Evolutionary conservation across 2,113 vertebrate genomes (phyloP).

Genomic region (Onychostruthus taczanowskii): DNA sequence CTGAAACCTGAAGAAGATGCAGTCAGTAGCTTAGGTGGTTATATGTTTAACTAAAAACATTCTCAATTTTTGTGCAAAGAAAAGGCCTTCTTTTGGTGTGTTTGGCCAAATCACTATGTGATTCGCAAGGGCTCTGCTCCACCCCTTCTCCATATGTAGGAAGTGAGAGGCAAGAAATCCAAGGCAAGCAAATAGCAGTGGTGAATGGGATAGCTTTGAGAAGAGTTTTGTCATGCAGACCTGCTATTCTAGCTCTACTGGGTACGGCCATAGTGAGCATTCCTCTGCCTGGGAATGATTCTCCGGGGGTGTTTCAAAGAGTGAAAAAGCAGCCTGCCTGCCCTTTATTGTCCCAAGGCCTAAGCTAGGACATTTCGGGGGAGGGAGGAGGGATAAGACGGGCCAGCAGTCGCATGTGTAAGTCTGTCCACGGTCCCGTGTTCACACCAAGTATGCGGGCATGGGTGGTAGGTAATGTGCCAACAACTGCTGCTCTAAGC

Average conservation of each 20-base stretch:
- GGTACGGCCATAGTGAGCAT: slow-evolving; percentile 61
- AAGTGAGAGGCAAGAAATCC: slow-evolving; percentile 48
- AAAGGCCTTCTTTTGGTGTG: neutral
- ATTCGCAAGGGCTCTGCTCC: neutral
- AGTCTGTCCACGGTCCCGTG: neutral
- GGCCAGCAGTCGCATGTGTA: neutral
- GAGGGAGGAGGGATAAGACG: slow-evolving; percentile 10
- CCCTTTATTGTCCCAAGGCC: slow-evolving; percentile 50
- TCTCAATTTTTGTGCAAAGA: neutral
- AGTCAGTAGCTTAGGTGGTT: neutral
- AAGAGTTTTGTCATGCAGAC: slow-evolving; percentile 60
- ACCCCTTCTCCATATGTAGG: neutral
- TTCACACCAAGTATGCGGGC: neutral
- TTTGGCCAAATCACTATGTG: neutral
- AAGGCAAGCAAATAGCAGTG: slow-evolving; percentile 23
- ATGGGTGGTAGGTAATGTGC: slow-evolving; percentile 34
- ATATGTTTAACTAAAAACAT: neutral
- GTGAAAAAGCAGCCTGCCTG: slow-evolving; percentile 46
- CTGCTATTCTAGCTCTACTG: slow-evolving; percentile 49
- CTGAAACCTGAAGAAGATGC: slow-evolving; percentile 9
- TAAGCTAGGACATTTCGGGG: slow-evolving; percentile 55
- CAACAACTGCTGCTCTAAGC: slow-evolving; percentile 17
- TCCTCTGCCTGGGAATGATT: slow-evolving; percentile 58
- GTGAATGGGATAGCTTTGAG: slow-evolving; percentile 48
- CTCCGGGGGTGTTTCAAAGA: slow-evolving; percentile 65